Evolutionary conservation across 2,888 invertebrate genomes (phyloP), one percentile per base, ranked within the genome.

Genomic region (Temnothorax unifasciatus): DNA sequence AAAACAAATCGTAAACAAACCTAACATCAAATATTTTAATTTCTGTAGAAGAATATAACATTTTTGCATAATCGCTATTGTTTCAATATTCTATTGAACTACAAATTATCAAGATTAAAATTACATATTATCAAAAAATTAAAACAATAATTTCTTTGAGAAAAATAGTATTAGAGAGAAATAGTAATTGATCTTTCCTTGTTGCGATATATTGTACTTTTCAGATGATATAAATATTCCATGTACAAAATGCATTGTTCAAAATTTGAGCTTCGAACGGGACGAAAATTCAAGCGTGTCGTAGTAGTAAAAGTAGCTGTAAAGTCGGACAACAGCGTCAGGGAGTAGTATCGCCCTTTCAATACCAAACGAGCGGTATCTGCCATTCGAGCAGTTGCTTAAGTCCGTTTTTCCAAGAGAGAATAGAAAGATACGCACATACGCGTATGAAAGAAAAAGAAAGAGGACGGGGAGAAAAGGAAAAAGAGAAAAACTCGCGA

Each of bases 251-350:
- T 18, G 2, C 11, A 6, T 57, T 34, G 21, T 34, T 81, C 9
- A 59, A 59, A 59, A 81, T 71, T n/a, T 4, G 38, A 52, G 21
- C 15, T 64, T 69, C 15, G 21, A 47, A 71, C 47, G 18, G 18
- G 9, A 1, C 18, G 15, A 57, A 79, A 13, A 59, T 69, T 69
- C 68, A 8, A 47, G 21, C 34, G 21, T 59, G 88, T 88, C 88
- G 85, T 88, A 92, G 92, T 91, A 90, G 92, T 93, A 92, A 92
- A 93, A 90, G 89, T 91, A 91, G 90, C 87, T 90, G 88, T 89
- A 89, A 86, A 88, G 91, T 92, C 92, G 90, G 92, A 89, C 90
- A 77, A 50, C 66, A 87, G 75, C 82, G 75, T 77, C 85, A 82
- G 84, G 83, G 85, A 86, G 87, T 89, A 91, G 88, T 88, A 87